Evolutionary conservation across 2,113 vertebrate species (phyloP).

Genomic region (Crotalus tigris): DNA sequence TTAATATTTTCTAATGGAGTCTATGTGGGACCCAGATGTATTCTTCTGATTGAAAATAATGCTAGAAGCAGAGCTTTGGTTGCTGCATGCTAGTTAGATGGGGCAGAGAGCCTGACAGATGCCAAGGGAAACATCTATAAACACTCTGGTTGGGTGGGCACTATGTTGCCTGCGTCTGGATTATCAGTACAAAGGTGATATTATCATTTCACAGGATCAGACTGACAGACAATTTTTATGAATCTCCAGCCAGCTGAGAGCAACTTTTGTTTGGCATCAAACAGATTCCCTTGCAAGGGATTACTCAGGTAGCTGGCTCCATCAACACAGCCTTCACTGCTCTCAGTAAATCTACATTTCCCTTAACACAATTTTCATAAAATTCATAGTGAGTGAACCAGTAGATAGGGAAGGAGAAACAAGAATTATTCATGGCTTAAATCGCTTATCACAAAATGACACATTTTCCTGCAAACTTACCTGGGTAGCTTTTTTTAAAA

Average conservation of each 20-base stretch:
- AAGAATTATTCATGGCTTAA: slow-evolving; percentile 9
- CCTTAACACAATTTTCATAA: slow-evolving; percentile 33
- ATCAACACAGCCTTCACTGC: slow-evolving; percentile 18
- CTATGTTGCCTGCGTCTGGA: not conserved
- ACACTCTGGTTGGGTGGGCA: not conserved
- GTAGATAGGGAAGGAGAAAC: not conserved
- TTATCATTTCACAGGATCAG: not conserved
- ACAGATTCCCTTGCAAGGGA: not conserved
- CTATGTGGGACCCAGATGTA: not conserved
- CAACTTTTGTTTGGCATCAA: slow-evolving; percentile 22
- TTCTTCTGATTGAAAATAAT: not conserved
- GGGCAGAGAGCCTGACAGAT: not conserved
- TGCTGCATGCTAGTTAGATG: not conserved
- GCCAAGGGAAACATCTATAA: not conserved
- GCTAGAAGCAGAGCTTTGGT: not conserved
- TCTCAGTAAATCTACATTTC: slow-evolving; percentile 47
- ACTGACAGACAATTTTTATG: not conserved
- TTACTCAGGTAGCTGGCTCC: slow-evolving; percentile 5
- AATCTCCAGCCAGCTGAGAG: accelerated
- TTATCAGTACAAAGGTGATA: not conserved
- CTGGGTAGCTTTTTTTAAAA: not conserved
- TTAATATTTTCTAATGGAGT: not conserved
- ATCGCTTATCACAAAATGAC: slow-evolving; percentile 6
- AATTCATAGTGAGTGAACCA: not conserved
- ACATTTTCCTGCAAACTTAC: slow-evolving; percentile 2